Evolutionary conservation across 2,888 invertebrate species (phyloP).

Genomic region (Parthenolecanium corni): DNA sequence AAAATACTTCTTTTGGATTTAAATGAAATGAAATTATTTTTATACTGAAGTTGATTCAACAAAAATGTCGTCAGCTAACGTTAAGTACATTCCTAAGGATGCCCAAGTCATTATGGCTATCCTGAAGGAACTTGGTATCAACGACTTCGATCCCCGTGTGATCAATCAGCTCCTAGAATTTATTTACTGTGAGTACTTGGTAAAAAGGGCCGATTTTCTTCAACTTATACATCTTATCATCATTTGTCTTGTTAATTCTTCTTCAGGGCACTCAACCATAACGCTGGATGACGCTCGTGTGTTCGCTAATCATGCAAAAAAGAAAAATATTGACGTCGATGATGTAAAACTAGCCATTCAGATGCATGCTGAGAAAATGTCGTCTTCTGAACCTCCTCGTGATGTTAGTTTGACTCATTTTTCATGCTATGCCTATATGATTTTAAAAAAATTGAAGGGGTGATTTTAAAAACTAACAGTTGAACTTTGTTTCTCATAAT

Average conservation of each 20-base stretch:
- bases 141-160: constrained; percentile 86
- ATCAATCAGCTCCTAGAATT: constrained; percentile 91
- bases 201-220: no score
- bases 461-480: no score
- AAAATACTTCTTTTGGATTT: no score
- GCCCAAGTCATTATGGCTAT: constrained; percentile 91
- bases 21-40: no score
- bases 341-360: constrained; percentile 86
- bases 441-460: no score
- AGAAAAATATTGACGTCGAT: constrained; percentile 81
- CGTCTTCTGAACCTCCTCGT: constrained; percentile 81
- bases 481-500: no score
- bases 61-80: constrained; percentile 31
- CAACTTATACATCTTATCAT: no score
- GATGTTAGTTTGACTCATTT: constrained; percentile 47
- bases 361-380: constrained; percentile 75
- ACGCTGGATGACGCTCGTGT: constrained; percentile 82
- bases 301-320: constrained; percentile 83
- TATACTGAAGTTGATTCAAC: no score
- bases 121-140: constrained; percentile 86
- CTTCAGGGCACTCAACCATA: constrained; percentile 71
- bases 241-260: no score
- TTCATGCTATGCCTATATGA: no score
- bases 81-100: constrained; percentile 78
- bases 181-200: constrained; percentile 62